Percentiles rank a stretch among this genome's conserved stretches.
phyloP scores from a whole-genome alignment of 2,797 vertebrate species.

The Thaleichthys pacificus region DNA sequence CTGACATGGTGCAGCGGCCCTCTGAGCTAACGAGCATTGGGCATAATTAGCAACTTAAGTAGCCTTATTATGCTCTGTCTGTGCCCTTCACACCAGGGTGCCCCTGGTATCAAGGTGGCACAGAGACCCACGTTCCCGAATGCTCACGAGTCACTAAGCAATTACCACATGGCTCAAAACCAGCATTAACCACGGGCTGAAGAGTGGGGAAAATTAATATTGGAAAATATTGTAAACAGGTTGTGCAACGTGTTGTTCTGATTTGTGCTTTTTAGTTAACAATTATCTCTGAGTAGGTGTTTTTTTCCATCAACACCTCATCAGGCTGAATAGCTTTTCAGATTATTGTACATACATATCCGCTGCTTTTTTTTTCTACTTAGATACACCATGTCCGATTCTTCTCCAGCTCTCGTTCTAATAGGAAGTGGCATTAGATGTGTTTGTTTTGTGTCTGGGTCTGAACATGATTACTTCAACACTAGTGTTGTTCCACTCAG shows the following conservation, averaged over 20 bases:
- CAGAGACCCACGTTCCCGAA: constrained; percentile 44
- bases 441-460: constrained; percentile 2
- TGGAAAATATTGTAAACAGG: too few species aligned
- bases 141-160: constrained; percentile 53
- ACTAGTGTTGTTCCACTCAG: constrained; percentile 27
- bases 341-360: too few species aligned
- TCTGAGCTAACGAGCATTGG: constrained; percentile 52
- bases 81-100: constrained; percentile 73
- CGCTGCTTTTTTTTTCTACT: too few species aligned
- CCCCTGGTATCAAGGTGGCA: constrained; percentile 63
- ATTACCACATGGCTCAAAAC: constrained; percentile 67
- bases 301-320: too few species aligned
- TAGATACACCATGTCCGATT: background rate
- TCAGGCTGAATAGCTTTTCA: too few species aligned
- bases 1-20: constrained; percentile 55
- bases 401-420: background rate
- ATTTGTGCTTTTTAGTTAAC: background rate
- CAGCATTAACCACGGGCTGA: constrained; percentile 52
- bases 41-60: constrained; percentile 70
- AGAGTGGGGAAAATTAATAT: constrained; percentile 28
- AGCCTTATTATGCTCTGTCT: constrained; percentile 61
- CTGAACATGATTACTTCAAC: background rate
- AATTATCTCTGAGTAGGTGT: background rate
- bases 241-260: background rate
- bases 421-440: background rate